Evolutionary conservation across 2,888 invertebrate genomes (phyloP).

Genomic region (Dasypogon diadema): DNA sequence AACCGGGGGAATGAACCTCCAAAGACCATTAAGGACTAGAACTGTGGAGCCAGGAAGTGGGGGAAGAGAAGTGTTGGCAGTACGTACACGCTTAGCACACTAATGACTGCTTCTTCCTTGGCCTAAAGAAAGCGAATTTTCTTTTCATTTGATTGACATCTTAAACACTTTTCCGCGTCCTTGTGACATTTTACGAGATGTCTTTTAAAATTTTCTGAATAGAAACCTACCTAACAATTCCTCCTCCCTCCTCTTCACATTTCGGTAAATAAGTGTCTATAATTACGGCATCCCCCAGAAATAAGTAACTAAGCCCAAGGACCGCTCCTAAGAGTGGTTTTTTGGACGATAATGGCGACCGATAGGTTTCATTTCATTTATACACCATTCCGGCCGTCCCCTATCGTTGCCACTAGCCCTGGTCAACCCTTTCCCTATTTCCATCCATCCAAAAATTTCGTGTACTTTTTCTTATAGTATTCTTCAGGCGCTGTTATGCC

Average conservation of each 20-base stretch:
- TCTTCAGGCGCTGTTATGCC: not conserved
- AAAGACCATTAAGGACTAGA: not conserved
- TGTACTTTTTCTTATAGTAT: conserved; percentile 35
- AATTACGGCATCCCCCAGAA: too few relatives aligned
- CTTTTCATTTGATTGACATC: conserved; percentile 31
- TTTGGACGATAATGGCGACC: conserved; percentile 42
- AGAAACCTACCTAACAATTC: too few relatives aligned
- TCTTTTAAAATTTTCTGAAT: conserved; percentile 1
- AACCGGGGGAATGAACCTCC: too few relatives aligned
- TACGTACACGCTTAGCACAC: not conserved
- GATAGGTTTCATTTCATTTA: conserved; percentile 40
- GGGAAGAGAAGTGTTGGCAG: not conserved
- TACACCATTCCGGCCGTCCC: not conserved
- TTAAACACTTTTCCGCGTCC: conserved; percentile 26
- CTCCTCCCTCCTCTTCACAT: not conserved
- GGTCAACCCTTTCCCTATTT: not conserved
- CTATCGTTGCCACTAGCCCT: not conserved
- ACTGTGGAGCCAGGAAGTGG: too few relatives aligned
- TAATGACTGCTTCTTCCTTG: not conserved
- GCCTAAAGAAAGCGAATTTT: not conserved
- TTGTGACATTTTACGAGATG: conserved; percentile 7
- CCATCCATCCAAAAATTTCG: conserved; percentile 18
- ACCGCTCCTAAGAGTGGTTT: too few relatives aligned
- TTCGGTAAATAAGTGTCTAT: too few relatives aligned
- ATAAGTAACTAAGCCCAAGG: too few relatives aligned